These are phyloP conservation scores for Tragopan temminckii DNA, from an alignment of 2,797 vertebrate species.

Conservation along the genomic window DNA sequence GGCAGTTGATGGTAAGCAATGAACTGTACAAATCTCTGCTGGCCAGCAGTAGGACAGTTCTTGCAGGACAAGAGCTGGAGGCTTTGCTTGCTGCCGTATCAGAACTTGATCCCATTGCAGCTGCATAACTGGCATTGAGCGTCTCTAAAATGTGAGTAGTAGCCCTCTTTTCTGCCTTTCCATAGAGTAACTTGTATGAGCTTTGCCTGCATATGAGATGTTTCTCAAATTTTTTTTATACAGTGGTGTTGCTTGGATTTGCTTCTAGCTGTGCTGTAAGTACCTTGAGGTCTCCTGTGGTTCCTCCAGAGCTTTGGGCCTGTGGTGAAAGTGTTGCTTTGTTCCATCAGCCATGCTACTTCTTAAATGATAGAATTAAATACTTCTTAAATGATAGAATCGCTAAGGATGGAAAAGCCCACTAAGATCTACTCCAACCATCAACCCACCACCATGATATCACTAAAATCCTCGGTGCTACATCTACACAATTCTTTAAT, in stretches of 20 bases:
- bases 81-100: background rate
- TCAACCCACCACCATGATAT: no score
- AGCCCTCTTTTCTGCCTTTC: background rate
- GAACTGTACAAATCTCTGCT: background rate
- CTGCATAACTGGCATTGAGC: rapidly evolving
- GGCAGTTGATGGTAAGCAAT: background rate
- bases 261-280: background rate
- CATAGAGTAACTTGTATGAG: background rate
- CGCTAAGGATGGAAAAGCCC: no score
- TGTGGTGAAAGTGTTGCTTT: background rate
- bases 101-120: background rate
- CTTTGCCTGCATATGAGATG: background rate
- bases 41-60: background rate
- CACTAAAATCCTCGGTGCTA: no score
- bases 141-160: background rate
- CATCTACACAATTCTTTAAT: no score
- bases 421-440: no score
- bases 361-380: no score
- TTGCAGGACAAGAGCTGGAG: background rate
- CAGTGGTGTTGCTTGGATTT: background rate
- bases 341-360: background rate
- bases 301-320: background rate
- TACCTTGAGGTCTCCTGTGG: background rate
- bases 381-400: background rate
- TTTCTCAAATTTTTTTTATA: background rate